phyloP scores from a whole-genome alignment of 2,113 vertebrate genomes.

The Stomatorhinus ivindoensis region DNA sequence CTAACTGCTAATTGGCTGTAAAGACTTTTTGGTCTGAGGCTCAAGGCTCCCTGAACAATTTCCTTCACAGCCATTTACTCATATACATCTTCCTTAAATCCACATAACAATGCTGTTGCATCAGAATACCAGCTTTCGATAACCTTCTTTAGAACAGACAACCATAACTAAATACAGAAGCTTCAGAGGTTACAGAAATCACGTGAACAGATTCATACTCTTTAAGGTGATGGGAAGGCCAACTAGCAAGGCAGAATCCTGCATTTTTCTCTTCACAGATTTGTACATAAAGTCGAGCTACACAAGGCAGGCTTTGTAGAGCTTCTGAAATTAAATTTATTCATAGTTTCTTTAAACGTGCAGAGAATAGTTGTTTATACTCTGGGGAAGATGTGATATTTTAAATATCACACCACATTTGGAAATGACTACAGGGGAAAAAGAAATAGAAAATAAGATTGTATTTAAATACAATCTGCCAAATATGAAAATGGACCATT shows the following conservation, averaged over 20 bases:
- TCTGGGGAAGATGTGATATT: slow-evolving; percentile 7
- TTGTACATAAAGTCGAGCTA: background rate
- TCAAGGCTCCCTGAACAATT: background rate
- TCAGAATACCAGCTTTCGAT: background rate
- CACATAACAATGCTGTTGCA: background rate
- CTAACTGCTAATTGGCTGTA: background rate
- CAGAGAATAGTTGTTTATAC: slow-evolving; percentile 1
- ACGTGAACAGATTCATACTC: background rate
- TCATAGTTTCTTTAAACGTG: slow-evolving; percentile 14
- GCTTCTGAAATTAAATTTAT: slow-evolving; percentile 1
- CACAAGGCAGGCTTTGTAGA: background rate
- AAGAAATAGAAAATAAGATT: background rate
- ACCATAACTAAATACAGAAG: background rate
- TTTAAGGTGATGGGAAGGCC: background rate
- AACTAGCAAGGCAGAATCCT: background rate
- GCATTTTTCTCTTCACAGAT: background rate
- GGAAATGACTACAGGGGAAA: background rate
- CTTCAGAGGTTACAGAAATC: background rate
- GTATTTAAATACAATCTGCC: background rate
- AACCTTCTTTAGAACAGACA: background rate
- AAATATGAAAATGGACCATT: background rate
- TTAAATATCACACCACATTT: slow-evolving; percentile 19
- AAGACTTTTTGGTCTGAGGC: background rate
- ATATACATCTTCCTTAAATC: background rate
- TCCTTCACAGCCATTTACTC: background rate